phyloP scores from a whole-genome alignment of 1,140 invertebrate genomes.

The Drosophila bocqueti region DNA sequence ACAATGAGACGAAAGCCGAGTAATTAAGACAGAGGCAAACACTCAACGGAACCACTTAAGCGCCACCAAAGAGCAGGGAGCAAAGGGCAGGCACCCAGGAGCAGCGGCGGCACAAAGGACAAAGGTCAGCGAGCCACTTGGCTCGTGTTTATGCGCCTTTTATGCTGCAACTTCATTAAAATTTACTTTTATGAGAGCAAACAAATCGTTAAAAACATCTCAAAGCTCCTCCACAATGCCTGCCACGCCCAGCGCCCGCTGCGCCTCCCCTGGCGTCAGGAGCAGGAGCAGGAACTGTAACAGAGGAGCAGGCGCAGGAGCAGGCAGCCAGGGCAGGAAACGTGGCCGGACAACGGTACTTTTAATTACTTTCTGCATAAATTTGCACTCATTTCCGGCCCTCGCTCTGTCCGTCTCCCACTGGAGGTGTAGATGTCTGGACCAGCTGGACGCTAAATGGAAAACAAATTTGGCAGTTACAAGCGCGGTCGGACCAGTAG shows the following conservation, averaged over 20 bases:
- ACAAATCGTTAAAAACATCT: conserved; percentile 70
- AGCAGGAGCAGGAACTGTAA: neutral
- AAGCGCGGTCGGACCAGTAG: conserved; percentile 1
- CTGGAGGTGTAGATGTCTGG: conserved; percentile 15
- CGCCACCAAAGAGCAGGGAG: conserved; percentile 8
- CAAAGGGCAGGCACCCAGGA: conserved; percentile 3
- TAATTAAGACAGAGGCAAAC: conserved; percentile 61
- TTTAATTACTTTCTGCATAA: conserved; percentile 82
- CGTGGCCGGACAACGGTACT: conserved; percentile 68
- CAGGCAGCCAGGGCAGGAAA: conserved; percentile 17
- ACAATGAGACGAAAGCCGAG: conserved; percentile 41
- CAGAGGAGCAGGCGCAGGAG: neutral
- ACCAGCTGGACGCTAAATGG: conserved; percentile 42
- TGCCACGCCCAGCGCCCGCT: conserved; percentile 20
- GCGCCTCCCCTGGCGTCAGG: conserved; percentile 2
- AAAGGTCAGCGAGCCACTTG: conserved; percentile 48
- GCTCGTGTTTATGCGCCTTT: conserved; percentile 63
- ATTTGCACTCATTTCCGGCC: conserved; percentile 71
- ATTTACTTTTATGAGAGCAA: conserved; percentile 68
- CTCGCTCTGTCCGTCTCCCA: conserved; percentile 1
- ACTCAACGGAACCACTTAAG: conserved; percentile 36
- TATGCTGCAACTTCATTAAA: conserved; percentile 78
- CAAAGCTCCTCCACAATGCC: conserved; percentile 40
- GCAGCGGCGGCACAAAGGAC: conserved; percentile 24
- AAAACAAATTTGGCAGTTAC: conserved; percentile 39